phyloP scores from a whole-genome alignment of 2,888 invertebrate genomes.

The Hymenopus coronatus region DNA sequence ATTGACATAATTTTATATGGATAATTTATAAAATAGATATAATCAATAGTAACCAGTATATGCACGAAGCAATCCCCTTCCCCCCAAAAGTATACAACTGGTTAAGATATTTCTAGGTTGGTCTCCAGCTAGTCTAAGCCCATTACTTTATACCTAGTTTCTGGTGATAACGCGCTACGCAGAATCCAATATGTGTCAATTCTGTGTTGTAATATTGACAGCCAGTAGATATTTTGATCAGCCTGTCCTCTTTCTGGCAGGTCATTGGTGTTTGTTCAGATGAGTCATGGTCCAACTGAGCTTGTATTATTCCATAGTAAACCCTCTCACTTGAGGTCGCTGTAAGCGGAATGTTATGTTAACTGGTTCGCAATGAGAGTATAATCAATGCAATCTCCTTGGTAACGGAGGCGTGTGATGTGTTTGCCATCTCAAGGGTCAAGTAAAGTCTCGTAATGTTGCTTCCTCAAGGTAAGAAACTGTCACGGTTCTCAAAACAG shows the following conservation, averaged over 20 bases:
- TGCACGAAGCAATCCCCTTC: no score
- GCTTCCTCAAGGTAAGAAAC: neutral
- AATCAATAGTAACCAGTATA: no score
- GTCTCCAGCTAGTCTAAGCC: no score
- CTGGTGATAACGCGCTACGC: no score
- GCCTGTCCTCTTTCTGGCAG: neutral
- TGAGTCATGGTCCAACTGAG: neutral
- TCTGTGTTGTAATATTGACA: neutral
- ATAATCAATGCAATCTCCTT: neutral
- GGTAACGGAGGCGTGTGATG: neutral
- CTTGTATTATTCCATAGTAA: neutral
- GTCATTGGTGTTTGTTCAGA: neutral
- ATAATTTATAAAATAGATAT: no score
- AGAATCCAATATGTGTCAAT: neutral
- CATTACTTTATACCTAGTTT: no score
- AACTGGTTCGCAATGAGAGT: neutral
- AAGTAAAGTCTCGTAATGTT: neutral
- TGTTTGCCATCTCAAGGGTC: neutral
- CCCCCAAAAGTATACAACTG: no score
- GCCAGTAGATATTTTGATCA: neutral
- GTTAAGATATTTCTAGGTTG: no score
- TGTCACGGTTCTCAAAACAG: neutral
- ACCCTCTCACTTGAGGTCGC: neutral
- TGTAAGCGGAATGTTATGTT: neutral
- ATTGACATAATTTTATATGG: no score